Evolutionary conservation across 2,113 vertebrate genomes (phyloP), one percentile per base, ranked within the genome.

Genomic region (Philantomba maxwellii): DNA sequence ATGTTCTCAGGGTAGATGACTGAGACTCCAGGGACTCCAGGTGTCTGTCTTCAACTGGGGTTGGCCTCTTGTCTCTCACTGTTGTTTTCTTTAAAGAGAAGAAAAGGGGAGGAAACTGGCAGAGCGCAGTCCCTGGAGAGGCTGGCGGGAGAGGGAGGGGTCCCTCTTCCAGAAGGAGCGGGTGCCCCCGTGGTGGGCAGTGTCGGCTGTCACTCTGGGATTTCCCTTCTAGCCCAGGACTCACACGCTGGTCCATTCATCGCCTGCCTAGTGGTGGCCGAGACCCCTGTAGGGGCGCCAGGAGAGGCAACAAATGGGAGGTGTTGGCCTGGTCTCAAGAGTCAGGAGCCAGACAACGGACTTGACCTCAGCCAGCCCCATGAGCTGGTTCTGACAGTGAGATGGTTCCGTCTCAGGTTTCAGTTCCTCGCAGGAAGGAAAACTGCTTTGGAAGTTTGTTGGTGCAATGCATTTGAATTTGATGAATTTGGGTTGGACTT

Each of bases 401-500:
- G 45, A 33, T 6, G n/a, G 15, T 49, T 33, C 60, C 43, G 8
- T 90, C 66, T 91, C 26, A 15, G 60, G 73, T 93, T 53, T 82
- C 19, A 51, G 14, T 66, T 28, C 23, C 11, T 23, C 4, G 13
- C 11, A 62, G 62, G 26, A 70, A 62, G 51, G 57, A 62, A 78
- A 89, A 15, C 2, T 15, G 28, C 33, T 64, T 39, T 21, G 16
- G 95, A 43, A 66, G 28, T 15, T 84, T 47, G 1, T 16, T 77
- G 70, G 62, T 23, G 84, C 88, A 36, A 2, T 30, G 43, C 64
- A 70, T 88, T 73, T 77, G 66, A 28, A 39, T 62, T 90, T 62
- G 77, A 73, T 81, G 49, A n/a, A 83, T 66, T 45, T 86, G 55
- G 55, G 81, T 85, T 93, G 57, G 43, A 43, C 81, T 73, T 55